Evolutionary conservation across 2,797 vertebrate genomes (phyloP), one percentile per base, ranked within the genome.

Genomic region (Meriones psammophilus): DNA sequence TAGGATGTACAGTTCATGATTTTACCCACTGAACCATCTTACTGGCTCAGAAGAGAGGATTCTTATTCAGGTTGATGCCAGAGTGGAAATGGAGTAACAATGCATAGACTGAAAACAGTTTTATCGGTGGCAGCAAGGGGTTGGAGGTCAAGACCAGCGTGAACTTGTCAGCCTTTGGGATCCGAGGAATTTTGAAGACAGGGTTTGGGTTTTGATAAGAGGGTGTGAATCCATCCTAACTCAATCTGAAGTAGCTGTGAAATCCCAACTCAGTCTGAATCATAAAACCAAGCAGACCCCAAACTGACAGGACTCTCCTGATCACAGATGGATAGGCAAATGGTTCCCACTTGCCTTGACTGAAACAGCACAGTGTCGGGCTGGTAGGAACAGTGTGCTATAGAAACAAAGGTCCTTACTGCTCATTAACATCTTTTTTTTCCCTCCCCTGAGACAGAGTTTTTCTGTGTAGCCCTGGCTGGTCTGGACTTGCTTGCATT

Each of bases 151-250:
- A 92, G 39, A 62, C 60, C 24, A 39, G 2, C 2, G 22, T 22
- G 24, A 73, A 68, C 42, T 15, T 33, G 2, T 4, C 58, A 78
- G 4, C 26, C 46, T 66, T 36, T 71, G 77, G 69, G 17, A 60
- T 33, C n/a, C 9, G 79, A 94, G 36, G 46, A 46, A 64, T 73
- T 81, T 24, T 71, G 76, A 87, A 64, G 33, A 66, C 24, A 79
- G 54, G 10, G 15, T n/a, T 96, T 76, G 39, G 28, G 64, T 22
- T 94, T 95, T 74, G 22, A 9, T 39, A 74, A 92, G 39, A 86
- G 77, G 3, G 24, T 56, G 3, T 24, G 26, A 78, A 24, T 64
- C 6, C 33, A 77, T 10, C 80, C 66, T n/a, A 66, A 39, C 46
- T 68, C 20, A 5, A 76, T 54, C 30, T 36, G 60, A 62, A 92